Evolutionary conservation across 2,888 invertebrate genomes (phyloP), one percentile per base, ranked within the genome.

Genomic region (Agrilus biguttatus): DNA sequence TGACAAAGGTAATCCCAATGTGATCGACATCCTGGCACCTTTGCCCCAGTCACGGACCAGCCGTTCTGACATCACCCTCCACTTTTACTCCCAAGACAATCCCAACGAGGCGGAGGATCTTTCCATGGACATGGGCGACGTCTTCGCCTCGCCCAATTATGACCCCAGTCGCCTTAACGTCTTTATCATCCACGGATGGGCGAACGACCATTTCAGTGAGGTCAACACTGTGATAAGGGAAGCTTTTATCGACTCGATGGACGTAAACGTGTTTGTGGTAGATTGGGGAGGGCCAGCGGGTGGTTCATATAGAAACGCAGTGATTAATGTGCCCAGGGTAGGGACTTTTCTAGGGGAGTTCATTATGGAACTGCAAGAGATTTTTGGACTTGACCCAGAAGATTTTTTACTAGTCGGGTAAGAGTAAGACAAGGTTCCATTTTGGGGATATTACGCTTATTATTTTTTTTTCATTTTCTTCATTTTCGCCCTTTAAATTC

Each of bases 151-250:
- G 8, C 28, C 28, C 28, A 53, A 51, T 21, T 60, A 56, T 41
- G 47, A 55, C 28, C 40, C 52, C n/a, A 41, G 40, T 1, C 48
- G 51, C 37, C 37, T 44, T 8, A 58, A 50, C 2, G 48, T 60
- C n/a, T 59, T 63, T 41, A 45, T 63, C 6, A 45, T 54, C 13
- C 63, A 65, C 43, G 63, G 64, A 8, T 63, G 59, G 61, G 49
- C 49, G 6, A 59, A 57, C 42, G 42, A 54, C 40, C 42, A 54
- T 23, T 39, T 37, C 12, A 58, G 60, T 23, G 36, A 45, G 5
- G 44, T 61, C n/a, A 54, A 55, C 42, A 41, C 38, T 5, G 12
- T 49, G 5, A 42, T 61, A 3, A 51, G 42, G 36, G 40, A 45
- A 8, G 57, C 58, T 8, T 37, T 58, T 19, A 39, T 61, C 8